Evolutionary conservation across 2,113 vertebrate species (phyloP), one percentile per base, ranked within the genome.

Genomic region (Prionailurus viverrinus): DNA sequence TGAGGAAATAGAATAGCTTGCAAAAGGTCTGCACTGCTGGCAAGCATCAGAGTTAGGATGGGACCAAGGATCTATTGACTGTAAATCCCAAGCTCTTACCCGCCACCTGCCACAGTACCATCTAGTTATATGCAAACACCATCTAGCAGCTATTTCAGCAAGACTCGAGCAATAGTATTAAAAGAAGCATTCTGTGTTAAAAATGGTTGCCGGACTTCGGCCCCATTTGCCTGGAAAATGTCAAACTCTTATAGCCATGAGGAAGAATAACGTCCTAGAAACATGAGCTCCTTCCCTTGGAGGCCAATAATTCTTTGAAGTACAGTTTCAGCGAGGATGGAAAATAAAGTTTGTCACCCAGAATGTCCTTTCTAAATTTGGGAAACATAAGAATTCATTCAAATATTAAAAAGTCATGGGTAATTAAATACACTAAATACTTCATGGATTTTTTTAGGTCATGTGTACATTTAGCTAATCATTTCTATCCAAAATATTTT

Each of bases 401-500:
- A 80, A 66, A 45, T 69, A 69, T 48, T 16, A 8, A 29, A 96
- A 89, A 68, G 48, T 63, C 12, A 41, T 19, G 93, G 25, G 7
- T 63, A 79, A 87, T 45, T 78, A 74, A 88, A 80, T 29, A 63
- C 18, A 48, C 4, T 19, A 87, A 82, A 63, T 8, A 55, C 68
- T 91, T 96, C 2, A 39, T 65, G 21, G 1, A 53, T 83, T 29
- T 36, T 36, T 81, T 87, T 93, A 73, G 19, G 31, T 16, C 25
- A 33, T 51, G 8, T 53, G 23, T 79, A 71, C 18, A 58, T 55
- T 85, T 84, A 36, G 31, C 45, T 15, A 91, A 58, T 94, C 65
- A 92, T 93, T 92, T 84, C 29, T 71, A 69, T 82, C 7, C 61
- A 90, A 71, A 92, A 76, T 41, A 86, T 63, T 84, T 95, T 73